phyloP scores from a whole-genome alignment of 2,797 vertebrate species.

The Australoheros facetus region DNA sequence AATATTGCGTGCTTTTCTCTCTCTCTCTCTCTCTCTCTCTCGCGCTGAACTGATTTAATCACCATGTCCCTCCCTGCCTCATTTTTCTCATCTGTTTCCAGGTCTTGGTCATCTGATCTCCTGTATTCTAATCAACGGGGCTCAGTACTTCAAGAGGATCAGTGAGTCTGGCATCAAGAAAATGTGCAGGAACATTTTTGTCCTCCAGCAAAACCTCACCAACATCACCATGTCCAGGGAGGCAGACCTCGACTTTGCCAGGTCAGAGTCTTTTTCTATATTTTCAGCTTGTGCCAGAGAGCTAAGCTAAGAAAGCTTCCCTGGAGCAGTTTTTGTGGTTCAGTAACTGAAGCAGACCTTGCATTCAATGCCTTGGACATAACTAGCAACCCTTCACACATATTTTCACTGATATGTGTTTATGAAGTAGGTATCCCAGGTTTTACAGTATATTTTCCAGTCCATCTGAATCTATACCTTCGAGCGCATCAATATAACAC shows the following conservation, averaged over 20 bases:
- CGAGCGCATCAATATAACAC: background rate
- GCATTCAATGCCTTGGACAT: background rate
- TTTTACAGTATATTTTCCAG: background rate
- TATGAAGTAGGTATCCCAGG: background rate
- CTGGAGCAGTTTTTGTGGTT: background rate
- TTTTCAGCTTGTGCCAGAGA: background rate
- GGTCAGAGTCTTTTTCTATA: conserved; percentile 76
- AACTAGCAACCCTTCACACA: background rate
- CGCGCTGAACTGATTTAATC: background rate
- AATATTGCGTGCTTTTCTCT: background rate
- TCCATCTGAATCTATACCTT: background rate
- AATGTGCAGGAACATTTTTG: conserved; percentile 99
- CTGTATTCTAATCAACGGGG: conserved; percentile 96
- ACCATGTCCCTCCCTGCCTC: background rate
- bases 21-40: no score
- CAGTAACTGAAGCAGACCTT: background rate
- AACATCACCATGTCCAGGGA: conserved; percentile 99
- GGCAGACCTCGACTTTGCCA: conserved; percentile 96
- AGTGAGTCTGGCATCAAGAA: conserved; percentile 99
- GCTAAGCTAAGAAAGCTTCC: background rate
- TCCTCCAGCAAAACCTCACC: conserved; percentile 97
- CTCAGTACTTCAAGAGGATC: conserved; percentile 98
- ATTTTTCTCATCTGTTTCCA: conserved; percentile 47
- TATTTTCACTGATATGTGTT: background rate
- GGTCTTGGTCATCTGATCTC: conserved; percentile 97